phyloP scores from a whole-genome alignment of 1,140 invertebrate genomes.

The Fopius arisanus region DNA sequence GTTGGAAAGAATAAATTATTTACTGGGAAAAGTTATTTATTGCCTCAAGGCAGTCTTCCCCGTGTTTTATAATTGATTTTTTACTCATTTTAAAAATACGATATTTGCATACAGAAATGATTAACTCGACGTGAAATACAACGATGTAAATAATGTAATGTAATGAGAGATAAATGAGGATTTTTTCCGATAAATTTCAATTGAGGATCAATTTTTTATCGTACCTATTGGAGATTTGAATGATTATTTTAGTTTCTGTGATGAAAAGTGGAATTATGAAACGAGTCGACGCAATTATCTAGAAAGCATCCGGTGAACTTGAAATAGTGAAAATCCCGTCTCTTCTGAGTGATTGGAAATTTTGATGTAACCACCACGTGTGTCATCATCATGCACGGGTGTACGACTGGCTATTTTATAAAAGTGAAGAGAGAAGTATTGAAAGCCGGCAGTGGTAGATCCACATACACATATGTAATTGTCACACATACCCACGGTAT shows the following conservation, averaged over 20 bases:
- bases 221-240: too few relatives aligned
- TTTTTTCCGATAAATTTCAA: too few relatives aligned
- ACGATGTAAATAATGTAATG: too few relatives aligned
- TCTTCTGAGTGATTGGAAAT: not conserved
- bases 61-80: not conserved
- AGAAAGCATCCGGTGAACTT: too few relatives aligned
- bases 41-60: not conserved
- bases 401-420: not conserved
- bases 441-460: not conserved
- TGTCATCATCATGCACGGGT: not conserved
- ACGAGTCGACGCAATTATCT: too few relatives aligned
- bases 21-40: not conserved
- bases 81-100: not conserved
- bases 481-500: slow-evolving; percentile 1
- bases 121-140: too few relatives aligned
- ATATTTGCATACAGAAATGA: not conserved
- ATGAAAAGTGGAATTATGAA: too few relatives aligned
- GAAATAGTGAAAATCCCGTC: not conserved
- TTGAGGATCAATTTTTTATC: too few relatives aligned
- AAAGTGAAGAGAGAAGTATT: not conserved
- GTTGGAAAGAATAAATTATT: not conserved
- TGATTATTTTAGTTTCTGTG: too few relatives aligned
- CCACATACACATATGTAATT: not conserved
- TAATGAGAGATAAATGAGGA: too few relatives aligned
- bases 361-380: not conserved